Evolutionary conservation across 2,797 vertebrate genomes (phyloP).

Genomic region (Sebastes taczanowskii): DNA sequence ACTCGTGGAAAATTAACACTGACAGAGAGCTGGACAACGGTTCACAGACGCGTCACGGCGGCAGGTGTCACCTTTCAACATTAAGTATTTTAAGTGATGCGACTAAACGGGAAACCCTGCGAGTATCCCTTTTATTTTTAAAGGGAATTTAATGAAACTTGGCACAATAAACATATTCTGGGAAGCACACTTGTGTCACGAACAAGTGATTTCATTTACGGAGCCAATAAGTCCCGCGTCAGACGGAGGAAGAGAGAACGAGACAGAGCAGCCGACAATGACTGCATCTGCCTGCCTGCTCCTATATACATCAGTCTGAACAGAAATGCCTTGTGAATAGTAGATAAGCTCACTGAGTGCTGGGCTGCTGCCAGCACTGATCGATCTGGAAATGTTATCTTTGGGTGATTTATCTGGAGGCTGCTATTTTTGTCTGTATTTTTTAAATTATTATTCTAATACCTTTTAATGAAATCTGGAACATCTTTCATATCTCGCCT

Average conservation of each 20-base stretch:
- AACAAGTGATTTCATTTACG: conserved; percentile 46
- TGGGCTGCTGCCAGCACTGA: conserved; percentile 63
- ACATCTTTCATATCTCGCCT: conserved; percentile 53
- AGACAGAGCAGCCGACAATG: conserved; percentile 52
- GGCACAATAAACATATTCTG: conserved; percentile 35
- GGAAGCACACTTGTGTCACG: conserved; percentile 28
- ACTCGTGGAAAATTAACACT: conserved; percentile 24
- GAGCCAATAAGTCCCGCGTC: conserved; percentile 37
- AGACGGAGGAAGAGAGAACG: conserved; percentile 42
- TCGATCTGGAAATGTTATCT: conserved; percentile 71
- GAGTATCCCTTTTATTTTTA: conserved; percentile 1
- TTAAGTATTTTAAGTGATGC: conserved; percentile 12
- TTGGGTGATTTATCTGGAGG: conserved; percentile 61
- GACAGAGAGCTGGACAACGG: conserved; percentile 11
- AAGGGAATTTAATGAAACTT: conserved; percentile 26
- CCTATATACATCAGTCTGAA: conserved; percentile 55
- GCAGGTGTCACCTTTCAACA: conserved; percentile 43
- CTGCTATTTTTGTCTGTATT: conserved; percentile 62
- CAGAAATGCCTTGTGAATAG: conserved; percentile 62
- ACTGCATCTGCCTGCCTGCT: conserved; percentile 57
- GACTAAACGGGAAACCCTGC: conserved; percentile 7
- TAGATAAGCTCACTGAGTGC: conserved; percentile 45
- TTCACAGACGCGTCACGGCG: background rate
- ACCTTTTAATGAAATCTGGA: conserved; percentile 61
- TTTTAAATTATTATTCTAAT: conserved; percentile 58